phyloP scores from a whole-genome alignment of 2,797 vertebrate species.

The Tadarida brasiliensis region DNA sequence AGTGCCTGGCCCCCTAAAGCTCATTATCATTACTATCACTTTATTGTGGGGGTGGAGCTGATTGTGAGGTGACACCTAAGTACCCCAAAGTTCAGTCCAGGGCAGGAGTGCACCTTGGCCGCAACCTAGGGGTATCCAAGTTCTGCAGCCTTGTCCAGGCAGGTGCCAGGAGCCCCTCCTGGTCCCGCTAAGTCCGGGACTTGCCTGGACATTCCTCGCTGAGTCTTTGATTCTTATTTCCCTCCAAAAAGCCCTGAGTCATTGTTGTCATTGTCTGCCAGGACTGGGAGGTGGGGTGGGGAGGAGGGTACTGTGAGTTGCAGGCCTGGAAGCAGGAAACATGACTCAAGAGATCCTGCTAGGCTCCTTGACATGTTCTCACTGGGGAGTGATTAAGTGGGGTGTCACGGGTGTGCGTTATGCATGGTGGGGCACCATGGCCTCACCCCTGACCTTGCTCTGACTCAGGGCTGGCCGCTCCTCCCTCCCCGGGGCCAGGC shows the following conservation, averaged over 20 bases:
- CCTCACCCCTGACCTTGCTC: not conserved
- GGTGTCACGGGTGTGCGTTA: not conserved
- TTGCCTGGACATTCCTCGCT: not conserved
- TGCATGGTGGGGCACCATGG: not conserved
- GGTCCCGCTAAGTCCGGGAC: too few relatives aligned
- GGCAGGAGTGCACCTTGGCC: too few relatives aligned
- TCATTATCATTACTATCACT: not conserved
- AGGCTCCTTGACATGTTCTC: not conserved
- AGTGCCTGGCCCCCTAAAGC: not conserved
- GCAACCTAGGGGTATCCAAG: not conserved
- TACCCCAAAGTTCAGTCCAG: not conserved
- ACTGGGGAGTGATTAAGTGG: not conserved
- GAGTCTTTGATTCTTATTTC: not conserved
- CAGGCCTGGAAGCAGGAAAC: not conserved
- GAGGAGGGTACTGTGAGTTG: not conserved
- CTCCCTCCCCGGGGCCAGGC: not conserved
- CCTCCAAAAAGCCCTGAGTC: constrained; percentile 54
- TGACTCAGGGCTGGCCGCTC: not conserved
- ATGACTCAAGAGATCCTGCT: constrained; percentile 32
- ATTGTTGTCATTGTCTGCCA: not conserved
- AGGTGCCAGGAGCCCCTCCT: not conserved
- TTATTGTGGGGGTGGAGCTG: not conserved
- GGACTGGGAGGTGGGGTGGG: not conserved
- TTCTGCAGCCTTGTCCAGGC: not conserved
- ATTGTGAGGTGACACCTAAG: not conserved